Percentiles rank a stretch among this genome's conserved stretches.
These are phyloP conservation scores for Aplodontia rufa DNA, from an alignment of 2,113 vertebrate genomes.

Conservation along the genomic window DNA sequence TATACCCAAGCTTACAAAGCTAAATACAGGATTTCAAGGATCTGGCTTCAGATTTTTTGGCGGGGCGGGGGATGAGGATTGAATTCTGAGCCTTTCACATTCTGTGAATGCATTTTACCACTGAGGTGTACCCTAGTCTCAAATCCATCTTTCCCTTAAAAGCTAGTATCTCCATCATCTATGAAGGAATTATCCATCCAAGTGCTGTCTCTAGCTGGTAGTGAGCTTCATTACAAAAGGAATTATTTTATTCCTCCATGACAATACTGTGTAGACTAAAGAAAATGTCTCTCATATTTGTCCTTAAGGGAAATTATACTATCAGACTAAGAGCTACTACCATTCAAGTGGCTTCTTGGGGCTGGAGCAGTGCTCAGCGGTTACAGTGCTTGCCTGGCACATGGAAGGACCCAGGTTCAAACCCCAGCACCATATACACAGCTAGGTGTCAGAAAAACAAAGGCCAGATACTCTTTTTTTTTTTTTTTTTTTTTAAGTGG, in stretches of 20 bases:
- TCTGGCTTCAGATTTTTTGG: background rate
- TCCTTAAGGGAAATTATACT: background rate
- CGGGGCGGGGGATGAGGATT: background rate
- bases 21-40: background rate
- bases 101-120: background rate
- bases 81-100: background rate
- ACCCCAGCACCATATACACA: too few species aligned
- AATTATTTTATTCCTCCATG: background rate
- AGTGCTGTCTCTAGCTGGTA: background rate
- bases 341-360: background rate
- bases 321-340: background rate
- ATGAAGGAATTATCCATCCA: background rate
- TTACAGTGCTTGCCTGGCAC: too few species aligned
- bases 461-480: too few species aligned
- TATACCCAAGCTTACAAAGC: background rate
- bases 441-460: too few species aligned
- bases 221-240: background rate
- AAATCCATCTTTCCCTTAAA: background rate
- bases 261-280: background rate
- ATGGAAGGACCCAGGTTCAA: too few species aligned
- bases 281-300: background rate
- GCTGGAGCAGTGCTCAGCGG: too few species aligned
- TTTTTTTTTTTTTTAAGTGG: too few species aligned
- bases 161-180: background rate
- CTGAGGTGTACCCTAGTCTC: background rate